Percentiles rank a stretch among this genome's conserved stretches.
Conservation (phyloP, 2,797 vertebrate genomes). For the Cirrhinus molitorella region DNA sequence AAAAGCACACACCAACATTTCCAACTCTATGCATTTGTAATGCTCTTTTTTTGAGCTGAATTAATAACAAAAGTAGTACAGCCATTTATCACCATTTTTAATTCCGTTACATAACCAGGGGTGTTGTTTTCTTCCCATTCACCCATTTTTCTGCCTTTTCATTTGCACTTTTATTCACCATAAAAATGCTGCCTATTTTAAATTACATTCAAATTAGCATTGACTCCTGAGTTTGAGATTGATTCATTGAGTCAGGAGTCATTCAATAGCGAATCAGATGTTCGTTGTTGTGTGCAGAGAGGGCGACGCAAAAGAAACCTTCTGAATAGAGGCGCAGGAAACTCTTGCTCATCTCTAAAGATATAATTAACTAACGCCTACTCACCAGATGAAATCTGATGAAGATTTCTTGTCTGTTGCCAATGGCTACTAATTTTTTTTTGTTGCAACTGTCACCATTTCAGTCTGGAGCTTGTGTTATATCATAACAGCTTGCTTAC, state of each 20-base stretch:
- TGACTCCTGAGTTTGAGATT: neutral
- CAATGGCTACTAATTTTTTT: constrained; percentile 10
- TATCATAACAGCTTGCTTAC: neutral
- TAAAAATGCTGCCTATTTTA: constrained; percentile 3
- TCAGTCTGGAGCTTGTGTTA: neutral
- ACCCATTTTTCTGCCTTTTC: neutral
- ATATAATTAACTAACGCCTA: constrained; percentile 38
- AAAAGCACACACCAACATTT: neutral
- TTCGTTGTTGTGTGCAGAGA: neutral
- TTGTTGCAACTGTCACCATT: neutral
- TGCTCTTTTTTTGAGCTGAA: neutral
- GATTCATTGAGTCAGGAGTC: neutral
- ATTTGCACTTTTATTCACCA: neutral
- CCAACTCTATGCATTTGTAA: neutral
- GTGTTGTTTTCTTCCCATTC: neutral
- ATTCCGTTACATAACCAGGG: neutral
- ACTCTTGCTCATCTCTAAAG: constrained; percentile 3
- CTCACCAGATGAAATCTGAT: constrained; percentile 27
- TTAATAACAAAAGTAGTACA: neutral
- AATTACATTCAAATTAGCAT: constrained; percentile 9
- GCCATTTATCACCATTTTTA: neutral
- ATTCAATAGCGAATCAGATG: neutral
- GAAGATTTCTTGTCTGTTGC: constrained; percentile 15
- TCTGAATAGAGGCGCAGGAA: constrained; percentile 12
- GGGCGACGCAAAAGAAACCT: neutral